These are phyloP conservation scores for Meganola albula DNA, from an alignment of 2,888 invertebrate genomes.

Conservation along the genomic window DNA sequence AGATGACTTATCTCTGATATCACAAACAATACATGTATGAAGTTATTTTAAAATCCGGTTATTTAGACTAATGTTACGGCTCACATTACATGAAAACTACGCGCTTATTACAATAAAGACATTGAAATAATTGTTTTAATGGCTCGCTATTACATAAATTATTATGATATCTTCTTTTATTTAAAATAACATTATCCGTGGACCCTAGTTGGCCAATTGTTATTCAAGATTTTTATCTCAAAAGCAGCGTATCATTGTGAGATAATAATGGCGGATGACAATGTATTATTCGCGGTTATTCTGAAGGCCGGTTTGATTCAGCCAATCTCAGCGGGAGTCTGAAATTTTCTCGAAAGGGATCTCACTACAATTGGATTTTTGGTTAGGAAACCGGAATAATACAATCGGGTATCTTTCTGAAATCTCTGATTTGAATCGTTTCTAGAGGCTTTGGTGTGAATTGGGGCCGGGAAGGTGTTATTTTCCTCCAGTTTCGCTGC, in stretches of 20 bases:
- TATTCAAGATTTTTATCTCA: conserved; percentile 71
- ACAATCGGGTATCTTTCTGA: conserved; percentile 73
- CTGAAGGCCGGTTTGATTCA: conserved; percentile 55
- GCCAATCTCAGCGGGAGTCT: conserved; percentile 72
- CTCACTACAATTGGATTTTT: conserved; percentile 74
- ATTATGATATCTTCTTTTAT: conserved; percentile 62
- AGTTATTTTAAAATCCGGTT: conserved; percentile 52
- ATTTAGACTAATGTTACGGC: conserved; percentile 48
- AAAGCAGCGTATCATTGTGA: conserved; percentile 75
- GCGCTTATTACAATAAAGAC: conserved; percentile 54
- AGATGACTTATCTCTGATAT: conserved; percentile 26
- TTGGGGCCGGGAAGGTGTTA: conserved; percentile 59
- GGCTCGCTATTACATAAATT: conserved; percentile 47
- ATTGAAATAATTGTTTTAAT: conserved; percentile 65
- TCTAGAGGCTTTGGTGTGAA: conserved; percentile 66
- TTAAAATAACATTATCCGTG: conserved; percentile 50
- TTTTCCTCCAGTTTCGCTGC: conserved; percentile 46
- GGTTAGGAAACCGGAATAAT: conserved; percentile 76
- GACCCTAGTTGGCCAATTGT: conserved; percentile 53
- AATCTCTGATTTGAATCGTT: conserved; percentile 76
- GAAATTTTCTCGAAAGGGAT: conserved; percentile 66
- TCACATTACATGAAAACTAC: conserved; percentile 44
- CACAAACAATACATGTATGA: conserved; percentile 33
- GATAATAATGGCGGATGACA: conserved; percentile 77
- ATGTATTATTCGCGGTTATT: conserved; percentile 74